phyloP scores from a whole-genome alignment of 2,113 vertebrate genomes.

The Theristicus caerulescens region DNA sequence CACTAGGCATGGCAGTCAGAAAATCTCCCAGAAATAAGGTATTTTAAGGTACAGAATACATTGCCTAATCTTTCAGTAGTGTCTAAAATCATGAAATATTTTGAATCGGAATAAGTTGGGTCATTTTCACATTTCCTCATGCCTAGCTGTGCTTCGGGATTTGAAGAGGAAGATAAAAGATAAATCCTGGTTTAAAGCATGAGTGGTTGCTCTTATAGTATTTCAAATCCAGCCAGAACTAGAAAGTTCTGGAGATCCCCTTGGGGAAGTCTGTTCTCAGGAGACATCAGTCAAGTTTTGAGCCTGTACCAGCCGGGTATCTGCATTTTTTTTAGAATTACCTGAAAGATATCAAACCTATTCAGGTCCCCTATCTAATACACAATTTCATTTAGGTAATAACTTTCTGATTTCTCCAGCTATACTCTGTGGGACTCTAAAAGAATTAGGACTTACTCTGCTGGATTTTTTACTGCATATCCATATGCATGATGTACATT shows the following conservation, averaged over 20 bases:
- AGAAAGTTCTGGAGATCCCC: not conserved
- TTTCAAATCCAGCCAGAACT: not conserved
- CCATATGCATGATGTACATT: not conserved
- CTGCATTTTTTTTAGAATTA: not conserved
- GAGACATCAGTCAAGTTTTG: not conserved
- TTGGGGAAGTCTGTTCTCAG: not conserved
- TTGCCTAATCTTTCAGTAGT: not conserved
- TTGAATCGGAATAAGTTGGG: not conserved
- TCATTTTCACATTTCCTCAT: not conserved
- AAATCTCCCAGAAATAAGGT: not conserved
- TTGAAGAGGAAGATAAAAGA: not conserved
- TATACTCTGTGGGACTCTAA: not conserved
- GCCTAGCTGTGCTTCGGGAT: not conserved
- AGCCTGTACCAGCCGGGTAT: not conserved
- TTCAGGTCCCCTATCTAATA: not conserved
- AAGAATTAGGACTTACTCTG: not conserved
- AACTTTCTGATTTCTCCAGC: not conserved
- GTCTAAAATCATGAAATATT: not conserved
- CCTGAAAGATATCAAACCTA: not conserved
- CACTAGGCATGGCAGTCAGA: not conserved
- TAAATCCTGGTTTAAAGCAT: slow-evolving; percentile 53
- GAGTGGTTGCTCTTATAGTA: not conserved
- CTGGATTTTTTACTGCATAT: not conserved
- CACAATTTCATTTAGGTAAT: not conserved
- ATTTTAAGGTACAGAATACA: not conserved